Evolutionary conservation across 2,113 vertebrate genomes (phyloP).

Genomic region (Mola mola): DNA sequence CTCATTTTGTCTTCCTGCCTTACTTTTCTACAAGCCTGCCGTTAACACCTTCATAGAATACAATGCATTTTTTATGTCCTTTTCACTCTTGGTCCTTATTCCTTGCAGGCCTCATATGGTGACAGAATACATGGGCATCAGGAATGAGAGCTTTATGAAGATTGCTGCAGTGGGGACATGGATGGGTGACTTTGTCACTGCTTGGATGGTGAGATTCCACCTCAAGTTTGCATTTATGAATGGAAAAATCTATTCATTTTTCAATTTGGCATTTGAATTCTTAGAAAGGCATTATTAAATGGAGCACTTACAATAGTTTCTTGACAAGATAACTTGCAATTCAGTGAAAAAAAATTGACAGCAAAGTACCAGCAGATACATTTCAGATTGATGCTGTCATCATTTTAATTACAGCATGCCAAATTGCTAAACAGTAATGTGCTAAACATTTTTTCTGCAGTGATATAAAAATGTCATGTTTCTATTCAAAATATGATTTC

Average conservation of each 20-base stretch:
- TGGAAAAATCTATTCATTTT: not conserved
- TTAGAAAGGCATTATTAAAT: too few relatives aligned
- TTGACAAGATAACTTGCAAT: too few relatives aligned
- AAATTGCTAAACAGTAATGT: too few relatives aligned
- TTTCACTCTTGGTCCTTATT: conserved; percentile 26
- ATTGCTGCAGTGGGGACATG: conserved; percentile 97
- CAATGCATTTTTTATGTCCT: conserved; percentile 30
- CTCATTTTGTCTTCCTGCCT: conserved; percentile 19
- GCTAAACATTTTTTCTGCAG: too few relatives aligned
- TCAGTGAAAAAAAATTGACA: too few relatives aligned
- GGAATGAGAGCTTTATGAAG: conserved; percentile 99
- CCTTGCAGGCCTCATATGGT: conserved; percentile 90
- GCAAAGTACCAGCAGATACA: too few relatives aligned
- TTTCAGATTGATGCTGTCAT: too few relatives aligned
- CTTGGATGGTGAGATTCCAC: conserved; percentile 94
- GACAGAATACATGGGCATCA: conserved; percentile 98
- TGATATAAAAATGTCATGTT: too few relatives aligned
- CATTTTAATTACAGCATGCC: too few relatives aligned
- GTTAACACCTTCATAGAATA: conserved; percentile 18
- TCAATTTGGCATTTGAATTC: too few relatives aligned
- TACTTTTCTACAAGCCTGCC: conserved; percentile 8
- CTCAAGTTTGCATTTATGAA: not conserved
- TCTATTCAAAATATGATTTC: too few relatives aligned
- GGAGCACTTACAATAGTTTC: too few relatives aligned
- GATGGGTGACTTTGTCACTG: conserved; percentile 99